Percentiles rank a stretch among this genome's conserved stretches.
Evolutionary conservation across 30 jellyfish, hydroid and myxozoan species (phyloP).

Genomic region (Catostylus mosaicus): DNA sequence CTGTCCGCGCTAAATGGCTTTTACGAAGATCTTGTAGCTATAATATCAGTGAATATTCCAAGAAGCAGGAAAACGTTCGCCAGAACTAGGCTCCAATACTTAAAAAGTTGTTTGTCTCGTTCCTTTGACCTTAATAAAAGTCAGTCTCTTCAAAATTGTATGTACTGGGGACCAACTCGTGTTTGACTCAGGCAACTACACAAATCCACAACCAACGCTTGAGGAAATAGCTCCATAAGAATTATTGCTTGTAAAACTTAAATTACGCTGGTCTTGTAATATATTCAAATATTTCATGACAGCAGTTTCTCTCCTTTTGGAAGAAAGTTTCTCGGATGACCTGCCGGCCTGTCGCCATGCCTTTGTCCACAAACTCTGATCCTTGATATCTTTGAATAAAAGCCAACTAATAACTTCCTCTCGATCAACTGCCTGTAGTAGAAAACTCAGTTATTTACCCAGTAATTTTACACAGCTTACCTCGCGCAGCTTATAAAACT

Average conservation of each 20-base stretch:
- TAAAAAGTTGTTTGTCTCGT: no score
- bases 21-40: no score
- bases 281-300: slow-evolving; percentile 50
- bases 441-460: slow-evolving; percentile 7
- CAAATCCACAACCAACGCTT: neutral
- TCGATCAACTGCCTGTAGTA: neutral
- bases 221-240: neutral
- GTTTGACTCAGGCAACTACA: neutral
- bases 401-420: neutral
- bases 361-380: neutral
- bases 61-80: no score
- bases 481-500: no score
- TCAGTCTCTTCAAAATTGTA: no score
- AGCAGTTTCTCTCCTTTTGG: slow-evolving; percentile 36
- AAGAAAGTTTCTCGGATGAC: neutral
- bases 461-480: neutral
- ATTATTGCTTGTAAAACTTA: neutral
- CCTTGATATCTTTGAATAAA: neutral
- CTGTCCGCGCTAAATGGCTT: no score
- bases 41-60: no score
- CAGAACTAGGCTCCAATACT: no score
- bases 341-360: slow-evolving; percentile 60
- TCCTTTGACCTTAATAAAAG: no score
- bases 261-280: slow-evolving; percentile 57
- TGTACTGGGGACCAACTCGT: no score